Percentiles rank a stretch among this genome's conserved stretches.
These are phyloP conservation scores for Hypsibius dujardini DNA, from an alignment of 1,140 invertebrate species.

Conservation along the genomic window DNA sequence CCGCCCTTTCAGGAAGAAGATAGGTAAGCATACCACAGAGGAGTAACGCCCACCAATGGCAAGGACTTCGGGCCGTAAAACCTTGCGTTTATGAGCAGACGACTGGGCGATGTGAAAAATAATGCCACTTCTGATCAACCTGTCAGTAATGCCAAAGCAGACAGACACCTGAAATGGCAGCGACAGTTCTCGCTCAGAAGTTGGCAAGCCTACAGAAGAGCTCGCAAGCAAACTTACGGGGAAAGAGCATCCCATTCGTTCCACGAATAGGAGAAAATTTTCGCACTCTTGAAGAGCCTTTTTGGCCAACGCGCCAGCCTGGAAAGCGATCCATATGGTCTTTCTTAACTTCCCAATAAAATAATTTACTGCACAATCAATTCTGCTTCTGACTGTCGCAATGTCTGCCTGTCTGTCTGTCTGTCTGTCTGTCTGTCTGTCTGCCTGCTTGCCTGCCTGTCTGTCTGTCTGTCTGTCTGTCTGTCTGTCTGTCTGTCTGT, in stretches of 20 bases:
- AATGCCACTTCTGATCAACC: not conserved
- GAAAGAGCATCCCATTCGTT: constrained; percentile 1
- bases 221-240: not conserved
- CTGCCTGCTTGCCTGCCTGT: too few species aligned
- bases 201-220: not conserved
- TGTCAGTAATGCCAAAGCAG: not conserved
- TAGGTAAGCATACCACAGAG: not conserved
- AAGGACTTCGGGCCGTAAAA: not conserved
- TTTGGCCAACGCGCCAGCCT: constrained; percentile 16
- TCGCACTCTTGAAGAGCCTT: constrained; percentile 35
- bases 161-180: not conserved
- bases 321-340: constrained; percentile 33
- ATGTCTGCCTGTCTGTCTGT: too few species aligned
- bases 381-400: too few species aligned
- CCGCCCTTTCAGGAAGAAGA: not conserved
- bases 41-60: constrained; percentile 4
- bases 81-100: too few species aligned
- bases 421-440: too few species aligned
- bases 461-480: too few species aligned
- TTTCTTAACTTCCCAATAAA: too few species aligned
- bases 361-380: too few species aligned
- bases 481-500: too few species aligned
- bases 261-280: not conserved
- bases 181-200: not conserved
- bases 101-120: not conserved